Evolutionary conservation across 2,888 invertebrate species (phyloP), one percentile per base, ranked within the genome.

Genomic region (Rapana venosa): DNA sequence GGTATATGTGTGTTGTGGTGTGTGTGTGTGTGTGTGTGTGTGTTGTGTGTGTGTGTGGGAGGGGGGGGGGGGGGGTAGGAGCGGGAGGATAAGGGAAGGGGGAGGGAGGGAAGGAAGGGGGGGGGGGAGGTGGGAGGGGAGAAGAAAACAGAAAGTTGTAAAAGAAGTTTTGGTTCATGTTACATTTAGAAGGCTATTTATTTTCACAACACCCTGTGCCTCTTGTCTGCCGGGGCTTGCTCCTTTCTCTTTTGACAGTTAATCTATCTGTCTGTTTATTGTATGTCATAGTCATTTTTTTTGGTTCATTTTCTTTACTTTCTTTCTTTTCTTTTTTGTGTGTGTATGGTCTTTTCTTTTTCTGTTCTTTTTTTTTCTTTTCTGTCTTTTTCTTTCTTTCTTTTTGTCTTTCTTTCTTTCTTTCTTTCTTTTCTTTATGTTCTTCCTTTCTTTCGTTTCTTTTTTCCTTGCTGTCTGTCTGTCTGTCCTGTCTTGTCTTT

Each of bases 181-280:
- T 79, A 79, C 77, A 32, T 20, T 79, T 79, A 79, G 77, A 79
- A 79, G 15, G 77, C 77, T 79, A 35, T 79, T 79, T 79, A 35
- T 79, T 79, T 79, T 79, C 77, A 79, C 77, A 79, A 79, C 77
- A 79, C 13, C 13, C 17, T 32, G 26, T 79, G 32, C 32, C 35
- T 35, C 15, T 32, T 79, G 77, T 79, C 77, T 32, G 77, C 32
- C 77, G 32, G 13, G 15, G 32, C 77, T 17, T 32, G 32, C 32
- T n/a, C 32, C 35, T 79, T 79, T 79, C 6, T 13, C 35, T 32
- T 79, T 79, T 79, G 77, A 79, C 77, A 79, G 77, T 79, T 35
- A 79, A 32, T 79, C 77, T 79, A 79, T 79, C 30, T 32, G 77
- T 79, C 77, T 79, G 77, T 79, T 79, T 79, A 79, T 32, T 32